phyloP scores from a whole-genome alignment of 2,888 invertebrate genomes.

The Leistus spinibarbis region DNA sequence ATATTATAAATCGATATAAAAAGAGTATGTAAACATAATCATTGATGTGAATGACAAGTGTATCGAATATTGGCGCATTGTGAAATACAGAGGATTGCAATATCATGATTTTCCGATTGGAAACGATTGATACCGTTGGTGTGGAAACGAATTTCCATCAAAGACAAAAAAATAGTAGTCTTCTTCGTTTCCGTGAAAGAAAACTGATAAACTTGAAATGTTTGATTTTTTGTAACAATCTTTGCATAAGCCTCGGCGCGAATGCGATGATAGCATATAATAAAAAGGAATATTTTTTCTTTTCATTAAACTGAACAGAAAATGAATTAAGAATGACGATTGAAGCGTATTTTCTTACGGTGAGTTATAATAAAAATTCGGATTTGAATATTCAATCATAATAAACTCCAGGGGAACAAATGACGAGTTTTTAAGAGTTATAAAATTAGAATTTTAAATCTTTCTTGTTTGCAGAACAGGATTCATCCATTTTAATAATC shows the following conservation, averaged over 20 bases:
- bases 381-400: neutral
- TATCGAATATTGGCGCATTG: slow-evolving; percentile 1
- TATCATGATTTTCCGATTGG: neutral
- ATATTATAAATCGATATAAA: neutral
- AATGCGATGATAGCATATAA: neutral
- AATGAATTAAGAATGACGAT: neutral
- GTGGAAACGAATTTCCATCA: slow-evolving; percentile 6
- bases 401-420: neutral
- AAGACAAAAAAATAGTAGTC: neutral
- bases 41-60: neutral
- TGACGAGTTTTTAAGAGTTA: neutral
- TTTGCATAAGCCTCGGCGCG: neutral
- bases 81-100: neutral
- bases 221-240: slow-evolving; percentile 1
- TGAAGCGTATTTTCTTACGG: neutral
- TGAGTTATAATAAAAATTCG: neutral
- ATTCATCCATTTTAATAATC: neutral
- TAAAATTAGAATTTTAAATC: neutral
- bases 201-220: neutral
- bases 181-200: neutral
- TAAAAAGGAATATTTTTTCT: neutral
- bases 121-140: neutral
- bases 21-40: neutral
- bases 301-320: neutral
- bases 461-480: neutral